Percentiles rank a stretch among this genome's conserved stretches.
Conservation (phyloP, 2,797 vertebrate species). For the Scyliorhinus canicula region DNA sequence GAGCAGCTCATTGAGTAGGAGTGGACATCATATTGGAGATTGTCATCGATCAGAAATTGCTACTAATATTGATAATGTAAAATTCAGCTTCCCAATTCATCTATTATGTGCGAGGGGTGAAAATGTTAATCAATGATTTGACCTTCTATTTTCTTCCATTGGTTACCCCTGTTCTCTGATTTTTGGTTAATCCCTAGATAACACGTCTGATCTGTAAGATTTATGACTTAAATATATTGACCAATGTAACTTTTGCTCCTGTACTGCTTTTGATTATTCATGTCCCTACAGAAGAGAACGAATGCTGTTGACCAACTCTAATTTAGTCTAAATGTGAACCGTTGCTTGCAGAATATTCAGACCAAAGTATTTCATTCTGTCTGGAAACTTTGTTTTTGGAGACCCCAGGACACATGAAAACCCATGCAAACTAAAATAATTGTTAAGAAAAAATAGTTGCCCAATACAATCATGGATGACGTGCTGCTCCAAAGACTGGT, state of each 20-base stretch:
- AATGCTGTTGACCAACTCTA: not conserved
- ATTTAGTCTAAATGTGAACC: not conserved
- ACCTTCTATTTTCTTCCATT: not conserved
- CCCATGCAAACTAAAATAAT: not conserved
- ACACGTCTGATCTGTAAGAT: not conserved
- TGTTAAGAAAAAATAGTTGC: no score
- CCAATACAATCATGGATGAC: not conserved
- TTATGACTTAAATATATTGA: slow-evolving; percentile 23
- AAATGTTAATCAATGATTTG: slow-evolving; percentile 19
- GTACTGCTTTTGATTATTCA: slow-evolving; percentile 4
- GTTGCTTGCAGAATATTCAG: not conserved
- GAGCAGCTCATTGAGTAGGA: not conserved
- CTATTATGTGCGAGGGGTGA: not conserved
- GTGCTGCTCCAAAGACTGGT: not conserved
- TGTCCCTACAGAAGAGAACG: not conserved
- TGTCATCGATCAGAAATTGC: not conserved
- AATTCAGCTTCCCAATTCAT: not conserved
- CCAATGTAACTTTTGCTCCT: not conserved
- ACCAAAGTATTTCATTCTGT: not conserved
- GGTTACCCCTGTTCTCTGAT: not conserved
- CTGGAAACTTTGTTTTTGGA: not conserved
- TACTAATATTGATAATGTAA: not conserved
- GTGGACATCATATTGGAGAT: not conserved
- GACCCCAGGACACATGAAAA: not conserved
- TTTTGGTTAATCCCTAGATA: slow-evolving; percentile 2